These are phyloP conservation scores for Petaurus breviceps DNA, from an alignment of 2,113 vertebrate species.

Conservation along the genomic window DNA sequence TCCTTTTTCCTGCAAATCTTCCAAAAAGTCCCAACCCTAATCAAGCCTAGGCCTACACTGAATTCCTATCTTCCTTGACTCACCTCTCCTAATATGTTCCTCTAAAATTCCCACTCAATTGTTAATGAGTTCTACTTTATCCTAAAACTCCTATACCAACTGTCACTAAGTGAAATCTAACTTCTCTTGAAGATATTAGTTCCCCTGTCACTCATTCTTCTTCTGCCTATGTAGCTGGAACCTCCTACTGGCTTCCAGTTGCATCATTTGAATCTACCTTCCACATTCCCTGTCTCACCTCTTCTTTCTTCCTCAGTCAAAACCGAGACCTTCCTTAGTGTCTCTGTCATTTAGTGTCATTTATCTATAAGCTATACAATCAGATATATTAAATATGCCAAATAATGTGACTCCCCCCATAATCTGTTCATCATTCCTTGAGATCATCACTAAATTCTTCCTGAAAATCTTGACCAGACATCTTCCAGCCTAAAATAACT, in stretches of 20 bases:
- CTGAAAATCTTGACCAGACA: not conserved
- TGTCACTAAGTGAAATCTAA: not conserved
- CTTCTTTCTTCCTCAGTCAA: not conserved
- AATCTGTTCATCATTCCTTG: not conserved
- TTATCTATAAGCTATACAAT: not conserved
- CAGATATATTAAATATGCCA: not conserved
- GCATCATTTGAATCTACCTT: not conserved
- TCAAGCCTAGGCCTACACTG: not conserved
- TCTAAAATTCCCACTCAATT: not conserved
- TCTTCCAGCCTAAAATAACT: not conserved
- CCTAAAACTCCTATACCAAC: too few relatives aligned
- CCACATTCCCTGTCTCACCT: not conserved
- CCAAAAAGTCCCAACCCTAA: not conserved
- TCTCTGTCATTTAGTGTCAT: not conserved
- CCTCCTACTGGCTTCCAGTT: not conserved
- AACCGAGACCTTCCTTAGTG: not conserved
- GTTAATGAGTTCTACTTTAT: not conserved
- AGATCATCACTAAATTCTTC: not conserved
- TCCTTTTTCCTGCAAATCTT: not conserved
- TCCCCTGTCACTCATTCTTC: not conserved
- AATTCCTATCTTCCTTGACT: not conserved
- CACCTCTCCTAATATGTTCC: not conserved
- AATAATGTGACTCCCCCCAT: not conserved
- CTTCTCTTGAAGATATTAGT: not conserved
- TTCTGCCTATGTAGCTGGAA: not conserved